Evolutionary conservation across 1,140 invertebrate species (phyloP), one percentile per base, ranked within the genome.

Genomic region (Euura lappo): DNA sequence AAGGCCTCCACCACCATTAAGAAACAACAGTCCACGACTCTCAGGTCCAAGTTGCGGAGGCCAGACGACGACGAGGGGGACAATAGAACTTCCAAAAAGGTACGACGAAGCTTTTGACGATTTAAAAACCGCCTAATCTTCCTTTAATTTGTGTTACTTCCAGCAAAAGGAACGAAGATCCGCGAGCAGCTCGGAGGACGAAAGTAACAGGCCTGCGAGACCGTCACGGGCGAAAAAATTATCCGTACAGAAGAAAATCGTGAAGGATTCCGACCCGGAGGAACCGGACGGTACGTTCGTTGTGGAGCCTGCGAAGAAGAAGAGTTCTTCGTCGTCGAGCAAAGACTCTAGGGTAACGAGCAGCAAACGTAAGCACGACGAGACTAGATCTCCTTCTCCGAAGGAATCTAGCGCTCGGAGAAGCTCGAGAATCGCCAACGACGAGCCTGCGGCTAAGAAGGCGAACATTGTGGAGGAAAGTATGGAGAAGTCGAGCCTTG

Each of bases 1-100:
- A 81, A 71, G 77, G 84, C 84, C 60, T 75, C 70, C 6, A 68
- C 79, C 47, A 85, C 66, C 66, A 85, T 86, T 6, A 84, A 74
- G 47, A 80, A 80, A 64, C 85, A 84, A 45, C 80, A 83, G 69
- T 79, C 78, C 0, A 2, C 78, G 0, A 13, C 65, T 5, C n/a
- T 81, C 4, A 13, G 2, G 44, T 45, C 68, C 4, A 84, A 84
- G 74, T 8, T 80, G 8, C 69, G 78, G 44, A 79, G 78, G 69
- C 72, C 76, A 2, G 77, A 77, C 0, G 42, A n/a, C 67, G 45
- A 74, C 1, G 69, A 79, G 0, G 70, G 70, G 28, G 1, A 28
- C 28, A 28, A 28, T 28, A 28, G 28, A 28, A 28, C 28, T 28
- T 28, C 28, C 0, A 28, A 28, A 28, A 28, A 28, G 28, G 28